Percentiles rank a stretch among this genome's conserved stretches.
Evolutionary conservation across 2,797 vertebrate species (phyloP).

Genomic region (Sitta carolinensis): DNA sequence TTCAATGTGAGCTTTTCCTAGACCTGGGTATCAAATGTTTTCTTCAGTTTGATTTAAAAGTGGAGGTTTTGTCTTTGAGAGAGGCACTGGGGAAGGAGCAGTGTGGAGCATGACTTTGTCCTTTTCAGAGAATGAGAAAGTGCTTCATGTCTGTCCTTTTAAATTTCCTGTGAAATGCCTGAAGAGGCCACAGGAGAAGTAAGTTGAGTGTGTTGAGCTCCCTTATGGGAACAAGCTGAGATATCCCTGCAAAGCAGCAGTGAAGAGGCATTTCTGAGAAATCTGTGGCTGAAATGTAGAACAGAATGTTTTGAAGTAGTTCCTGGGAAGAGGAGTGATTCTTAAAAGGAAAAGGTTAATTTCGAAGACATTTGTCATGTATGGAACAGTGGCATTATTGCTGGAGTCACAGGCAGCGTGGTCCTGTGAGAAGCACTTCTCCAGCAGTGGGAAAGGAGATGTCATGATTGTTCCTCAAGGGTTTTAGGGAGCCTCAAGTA

Average conservation of each 20-base stretch:
- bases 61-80: conserved; percentile 1
- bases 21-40: background rate
- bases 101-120: background rate
- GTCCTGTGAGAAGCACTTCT: background rate
- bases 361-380: background rate
- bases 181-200: background rate
- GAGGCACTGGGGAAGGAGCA: background rate
- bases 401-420: background rate
- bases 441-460: background rate
- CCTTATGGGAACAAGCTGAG: background rate
- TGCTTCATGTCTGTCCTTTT: background rate
- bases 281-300: background rate
- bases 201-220: background rate
- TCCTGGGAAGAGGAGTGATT: background rate
- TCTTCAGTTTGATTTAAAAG: background rate
- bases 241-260: background rate
- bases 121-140: background rate
- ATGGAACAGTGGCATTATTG: fast-evolving
- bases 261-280: conserved; percentile 17
- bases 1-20: background rate
- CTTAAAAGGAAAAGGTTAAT: background rate
- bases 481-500: background rate
- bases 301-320: background rate
- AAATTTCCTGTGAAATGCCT: background rate
- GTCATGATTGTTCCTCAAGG: background rate